Percentiles rank a stretch among this genome's conserved stretches.
Evolutionary conservation across 2,888 invertebrate species (phyloP).

Genomic region (Cyclophora albipunctata): DNA sequence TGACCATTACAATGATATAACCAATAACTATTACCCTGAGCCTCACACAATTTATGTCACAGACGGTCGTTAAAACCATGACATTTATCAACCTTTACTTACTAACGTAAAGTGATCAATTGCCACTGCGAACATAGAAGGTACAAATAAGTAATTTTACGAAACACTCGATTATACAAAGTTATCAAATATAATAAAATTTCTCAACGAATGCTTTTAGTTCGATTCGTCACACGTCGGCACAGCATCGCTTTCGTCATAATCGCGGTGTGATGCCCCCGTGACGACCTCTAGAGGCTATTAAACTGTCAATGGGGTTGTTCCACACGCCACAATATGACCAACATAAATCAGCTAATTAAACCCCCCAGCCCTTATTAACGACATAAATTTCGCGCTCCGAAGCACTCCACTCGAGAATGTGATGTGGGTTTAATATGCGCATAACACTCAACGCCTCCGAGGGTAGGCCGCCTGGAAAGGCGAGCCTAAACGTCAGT

Average conservation of each 20-base stretch:
- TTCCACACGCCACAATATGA: constrained; percentile 59
- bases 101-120: too few species aligned
- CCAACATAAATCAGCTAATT: constrained; percentile 70
- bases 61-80: too few species aligned
- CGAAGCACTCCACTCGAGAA: constrained; percentile 51
- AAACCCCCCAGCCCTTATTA: constrained; percentile 68
- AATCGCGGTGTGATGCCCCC: constrained; percentile 25
- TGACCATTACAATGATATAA: too few species aligned
- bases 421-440: constrained; percentile 58
- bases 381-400: constrained; percentile 68
- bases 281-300: constrained; percentile 39
- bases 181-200: constrained; percentile 10
- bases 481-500: constrained; percentile 29
- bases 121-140: too few species aligned
- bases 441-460: constrained; percentile 41
- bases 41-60: too few species aligned
- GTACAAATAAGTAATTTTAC: neutral
- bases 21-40: too few species aligned
- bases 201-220: constrained; percentile 8
- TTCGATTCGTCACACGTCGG: constrained; percentile 32
- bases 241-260: constrained; percentile 36
- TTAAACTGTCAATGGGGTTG: constrained; percentile 62
- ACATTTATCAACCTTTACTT: too few species aligned
- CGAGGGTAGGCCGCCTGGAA: constrained; percentile 15
- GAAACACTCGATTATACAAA: constrained; percentile 8